A percentile compares a stretch with the other conserved stretches of the same genome.
Evolutionary conservation across 2,888 invertebrate genomes (phyloP).

Genomic region (Mimas tiliae): DNA sequence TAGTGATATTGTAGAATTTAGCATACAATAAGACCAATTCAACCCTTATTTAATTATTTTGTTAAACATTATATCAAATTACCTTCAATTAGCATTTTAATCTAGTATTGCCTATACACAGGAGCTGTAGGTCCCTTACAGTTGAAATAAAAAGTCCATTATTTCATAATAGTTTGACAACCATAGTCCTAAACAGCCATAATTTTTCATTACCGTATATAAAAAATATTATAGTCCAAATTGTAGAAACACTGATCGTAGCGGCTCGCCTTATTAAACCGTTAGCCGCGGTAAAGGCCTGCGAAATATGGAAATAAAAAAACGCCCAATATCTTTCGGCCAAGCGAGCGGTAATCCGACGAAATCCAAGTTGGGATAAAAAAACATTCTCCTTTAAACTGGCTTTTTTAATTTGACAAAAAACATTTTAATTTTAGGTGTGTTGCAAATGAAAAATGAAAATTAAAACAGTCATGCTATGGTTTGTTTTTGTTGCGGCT

Average conservation of each 20-base stretch:
- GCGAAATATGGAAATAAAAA: slow-evolving; percentile 22
- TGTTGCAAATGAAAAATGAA: neutral
- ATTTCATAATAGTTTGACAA: neutral
- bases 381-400: slow-evolving; percentile 4
- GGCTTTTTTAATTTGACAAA: slow-evolving; percentile 21
- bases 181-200: slow-evolving; percentile 26
- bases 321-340: slow-evolving; percentile 15
- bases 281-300: slow-evolving; percentile 7
- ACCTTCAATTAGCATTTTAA: too few species aligned
- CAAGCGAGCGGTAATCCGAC: slow-evolving; percentile 8
- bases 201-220: slow-evolving; percentile 38
- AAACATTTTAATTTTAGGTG: neutral
- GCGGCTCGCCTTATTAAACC: slow-evolving; percentile 22
- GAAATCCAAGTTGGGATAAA: slow-evolving; percentile 19
- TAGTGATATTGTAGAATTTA: too few species aligned
- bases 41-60: too few species aligned
- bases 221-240: slow-evolving; percentile 35
- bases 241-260: slow-evolving; percentile 26
- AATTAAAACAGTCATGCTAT: neutral
- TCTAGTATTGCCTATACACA: too few species aligned
- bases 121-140: neutral
- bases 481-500: neutral
- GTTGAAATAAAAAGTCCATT: too few species aligned
- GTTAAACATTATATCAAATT: too few species aligned
- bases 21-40: too few species aligned